A percentile compares a stretch with the other conserved stretches of the same genome.
phyloP scores from a whole-genome alignment of 1,140 invertebrate species.

The Chlorops oryzae region DNA sequence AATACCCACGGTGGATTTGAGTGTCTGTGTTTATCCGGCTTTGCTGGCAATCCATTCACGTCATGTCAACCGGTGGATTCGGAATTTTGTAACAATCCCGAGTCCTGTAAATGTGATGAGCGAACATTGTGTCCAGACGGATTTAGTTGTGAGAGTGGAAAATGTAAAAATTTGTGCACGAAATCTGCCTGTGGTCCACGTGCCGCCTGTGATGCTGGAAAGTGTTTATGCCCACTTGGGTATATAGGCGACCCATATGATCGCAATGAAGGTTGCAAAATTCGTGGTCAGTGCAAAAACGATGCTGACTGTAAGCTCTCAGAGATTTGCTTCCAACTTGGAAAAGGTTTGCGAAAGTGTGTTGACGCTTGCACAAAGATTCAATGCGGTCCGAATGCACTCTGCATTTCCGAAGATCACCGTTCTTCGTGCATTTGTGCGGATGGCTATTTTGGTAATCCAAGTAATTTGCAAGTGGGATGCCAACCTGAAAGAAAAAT shows the following conservation, averaged over 20 bases:
- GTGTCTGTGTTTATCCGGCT: conserved; percentile 75
- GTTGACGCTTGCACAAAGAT: conserved; percentile 79
- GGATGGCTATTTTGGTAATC: conserved; percentile 72
- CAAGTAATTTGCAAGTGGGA: conserved; percentile 66
- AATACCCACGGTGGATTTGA: conserved; percentile 82
- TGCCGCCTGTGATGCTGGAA: conserved; percentile 71
- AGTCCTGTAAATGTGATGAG: conserved; percentile 62
- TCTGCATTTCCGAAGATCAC: conserved; percentile 77
- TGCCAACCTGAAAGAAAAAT: conserved; percentile 62
- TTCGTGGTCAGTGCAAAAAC: conserved; percentile 66
- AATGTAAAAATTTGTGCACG: conserved; percentile 68
- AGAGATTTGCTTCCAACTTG: conserved; percentile 80
- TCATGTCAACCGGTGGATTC: conserved; percentile 64
- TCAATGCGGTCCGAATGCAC: conserved; percentile 83
- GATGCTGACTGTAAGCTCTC: conserved; percentile 72
- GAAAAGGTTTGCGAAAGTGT: conserved; percentile 69
- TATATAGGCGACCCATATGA: conserved; percentile 73
- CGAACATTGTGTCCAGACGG: conserved; percentile 68
- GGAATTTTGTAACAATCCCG: conserved; percentile 61
- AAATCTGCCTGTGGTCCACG: conserved; percentile 70
- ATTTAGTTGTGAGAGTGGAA: conserved; percentile 62
- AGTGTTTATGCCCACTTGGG: conserved; percentile 72
- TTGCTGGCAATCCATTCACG: conserved; percentile 78
- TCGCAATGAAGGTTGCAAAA: conserved; percentile 59
- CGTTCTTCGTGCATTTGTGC: conserved; percentile 77